These are phyloP conservation scores for Calephelis perditalis DNA, from an alignment of 2,888 invertebrate species.

Conservation along the genomic window DNA sequence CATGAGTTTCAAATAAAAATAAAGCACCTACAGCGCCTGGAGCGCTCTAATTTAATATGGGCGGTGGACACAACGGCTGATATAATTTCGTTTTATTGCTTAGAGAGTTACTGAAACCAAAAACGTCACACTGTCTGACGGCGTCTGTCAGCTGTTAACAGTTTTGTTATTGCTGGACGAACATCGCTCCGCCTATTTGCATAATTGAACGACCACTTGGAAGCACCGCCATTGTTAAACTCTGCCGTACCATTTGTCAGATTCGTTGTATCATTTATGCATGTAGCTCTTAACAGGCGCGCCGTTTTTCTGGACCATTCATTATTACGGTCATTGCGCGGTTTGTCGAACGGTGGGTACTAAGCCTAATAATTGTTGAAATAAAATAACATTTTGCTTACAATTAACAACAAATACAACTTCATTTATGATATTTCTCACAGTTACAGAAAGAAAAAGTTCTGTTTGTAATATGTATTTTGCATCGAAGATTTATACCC, in stretches of 20 bases:
- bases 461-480: too few relatives aligned
- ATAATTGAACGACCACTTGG: slow-evolving; percentile 78
- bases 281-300: slow-evolving; percentile 69
- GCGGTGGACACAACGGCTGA: slow-evolving; percentile 58
- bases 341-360: slow-evolving; percentile 58
- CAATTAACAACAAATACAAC: too few relatives aligned
- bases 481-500: too few relatives aligned
- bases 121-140: slow-evolving; percentile 53
- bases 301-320: slow-evolving; percentile 72
- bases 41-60: slow-evolving; percentile 74
- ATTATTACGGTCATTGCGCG: slow-evolving; percentile 70
- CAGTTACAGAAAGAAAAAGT: too few relatives aligned
- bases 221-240: slow-evolving; percentile 75
- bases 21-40: slow-evolving; percentile 61
- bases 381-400: slow-evolving; percentile 15
- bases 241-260: slow-evolving; percentile 77
- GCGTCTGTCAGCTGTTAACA: slow-evolving; percentile 75
- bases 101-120: slow-evolving; percentile 60
- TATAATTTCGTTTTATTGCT: slow-evolving; percentile 69
- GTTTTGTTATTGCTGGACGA: slow-evolving; percentile 74
- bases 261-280: slow-evolving; percentile 76
- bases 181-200: slow-evolving; percentile 73
- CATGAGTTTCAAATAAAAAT: slow-evolving; percentile 76
- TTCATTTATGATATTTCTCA: too few relatives aligned
- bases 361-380: slow-evolving; percentile 49